Percentiles rank a stretch among this genome's conserved stretches.
Conservation (phyloP, 2,113 vertebrate genomes). For the Nothobranchius kuhntae region DNA sequence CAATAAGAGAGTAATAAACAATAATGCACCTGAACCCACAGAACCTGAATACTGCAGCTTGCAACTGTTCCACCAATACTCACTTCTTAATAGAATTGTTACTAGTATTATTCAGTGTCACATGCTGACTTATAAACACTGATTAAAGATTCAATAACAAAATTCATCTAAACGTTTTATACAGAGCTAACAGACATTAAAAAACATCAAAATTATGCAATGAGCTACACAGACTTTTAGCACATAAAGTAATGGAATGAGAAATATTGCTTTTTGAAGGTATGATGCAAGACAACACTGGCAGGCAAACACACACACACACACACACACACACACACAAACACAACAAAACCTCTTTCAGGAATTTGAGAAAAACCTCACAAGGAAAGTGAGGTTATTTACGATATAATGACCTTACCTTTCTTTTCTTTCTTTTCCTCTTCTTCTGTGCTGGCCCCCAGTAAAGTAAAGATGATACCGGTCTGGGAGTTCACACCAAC, state of each 20-base stretch:
- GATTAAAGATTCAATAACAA: conserved; percentile 16
- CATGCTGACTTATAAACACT: conserved; percentile 8
- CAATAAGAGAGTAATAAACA: conserved; percentile 84
- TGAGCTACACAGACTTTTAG: conserved; percentile 22
- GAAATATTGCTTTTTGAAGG: conserved; percentile 26
- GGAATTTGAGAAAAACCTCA: neutral
- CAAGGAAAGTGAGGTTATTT: neutral
- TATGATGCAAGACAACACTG: conserved; percentile 34
- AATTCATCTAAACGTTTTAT: conserved; percentile 3
- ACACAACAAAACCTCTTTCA: neutral
- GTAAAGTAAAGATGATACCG: conserved; percentile 96
- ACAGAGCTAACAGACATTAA: conserved; percentile 18
- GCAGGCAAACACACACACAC: neutral
- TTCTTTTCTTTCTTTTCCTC: conserved; percentile 99
- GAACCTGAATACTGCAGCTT: conserved; percentile 56
- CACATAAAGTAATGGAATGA: conserved; percentile 33
- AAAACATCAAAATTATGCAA: conserved; percentile 30
- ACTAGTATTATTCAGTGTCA: conserved; percentile 25
- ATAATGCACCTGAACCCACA: conserved; percentile 58
- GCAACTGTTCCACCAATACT: conserved; percentile 45
- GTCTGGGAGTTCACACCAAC: conserved; percentile 98
- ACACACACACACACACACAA: conserved; percentile 6
- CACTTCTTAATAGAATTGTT: conserved; percentile 16
- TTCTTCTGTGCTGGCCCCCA: conserved; percentile 90
- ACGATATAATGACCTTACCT: conserved; percentile 77